phyloP scores from a whole-genome alignment of 2,797 vertebrate species.

The Glossophaga mutica region DNA sequence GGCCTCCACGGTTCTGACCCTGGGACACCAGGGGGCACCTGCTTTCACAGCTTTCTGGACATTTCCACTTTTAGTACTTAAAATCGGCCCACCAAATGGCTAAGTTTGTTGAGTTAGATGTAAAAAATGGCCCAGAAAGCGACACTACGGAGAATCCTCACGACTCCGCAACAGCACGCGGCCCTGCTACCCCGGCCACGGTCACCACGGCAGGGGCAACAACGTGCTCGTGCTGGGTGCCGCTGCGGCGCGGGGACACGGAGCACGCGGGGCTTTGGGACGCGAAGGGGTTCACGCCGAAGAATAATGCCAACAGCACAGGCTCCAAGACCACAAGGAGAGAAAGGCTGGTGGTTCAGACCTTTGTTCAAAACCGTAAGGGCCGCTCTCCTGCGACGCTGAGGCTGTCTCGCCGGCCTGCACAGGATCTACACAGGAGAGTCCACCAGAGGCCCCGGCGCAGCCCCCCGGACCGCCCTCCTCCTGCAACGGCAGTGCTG shows the following conservation, averaged over 20 bases:
- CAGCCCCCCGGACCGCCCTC: no score
- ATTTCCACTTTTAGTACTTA: background rate
- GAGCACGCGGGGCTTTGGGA: rapidly evolving
- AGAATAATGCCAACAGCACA: background rate
- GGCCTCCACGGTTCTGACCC: background rate
- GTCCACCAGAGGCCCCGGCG: background rate
- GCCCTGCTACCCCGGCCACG: background rate
- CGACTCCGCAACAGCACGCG: rapidly evolving
- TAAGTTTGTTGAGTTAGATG: background rate
- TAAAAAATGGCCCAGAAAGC: background rate
- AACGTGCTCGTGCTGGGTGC: rapidly evolving
- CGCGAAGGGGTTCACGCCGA: background rate
- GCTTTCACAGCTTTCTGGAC: background rate
- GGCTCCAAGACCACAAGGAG: background rate
- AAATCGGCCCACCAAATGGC: background rate
- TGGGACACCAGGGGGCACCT: background rate
- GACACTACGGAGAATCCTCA: background rate
- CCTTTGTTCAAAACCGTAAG: background rate
- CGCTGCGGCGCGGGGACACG: background rate
- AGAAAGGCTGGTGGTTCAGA: background rate
- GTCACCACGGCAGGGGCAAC: rapidly evolving
- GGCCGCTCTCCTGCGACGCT: background rate
- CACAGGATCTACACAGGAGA: background rate
- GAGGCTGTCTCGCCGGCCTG: no score
- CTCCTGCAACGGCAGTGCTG: background rate